Conservation (phyloP, 2,888 invertebrate species). For the Nomada ruficornis region DNA sequence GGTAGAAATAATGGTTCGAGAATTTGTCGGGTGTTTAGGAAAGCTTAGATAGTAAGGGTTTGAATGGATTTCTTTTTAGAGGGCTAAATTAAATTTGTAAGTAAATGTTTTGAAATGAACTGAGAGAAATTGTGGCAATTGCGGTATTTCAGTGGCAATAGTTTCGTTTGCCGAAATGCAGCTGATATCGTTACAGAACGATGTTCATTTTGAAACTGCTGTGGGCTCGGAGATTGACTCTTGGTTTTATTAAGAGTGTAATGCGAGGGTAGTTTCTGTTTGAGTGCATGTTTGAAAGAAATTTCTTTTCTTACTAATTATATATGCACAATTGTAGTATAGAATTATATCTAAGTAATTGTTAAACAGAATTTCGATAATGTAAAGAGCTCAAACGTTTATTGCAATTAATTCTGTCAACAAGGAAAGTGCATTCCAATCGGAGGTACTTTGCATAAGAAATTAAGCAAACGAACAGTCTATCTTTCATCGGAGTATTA, state of each 20-base stretch:
- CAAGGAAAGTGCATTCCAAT: conserved; percentile 13
- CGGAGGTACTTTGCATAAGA: conserved; percentile 2
- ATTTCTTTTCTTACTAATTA: too few species aligned
- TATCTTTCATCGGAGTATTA: conserved; percentile 1
- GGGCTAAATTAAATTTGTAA: not conserved
- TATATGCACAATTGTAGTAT: too few species aligned
- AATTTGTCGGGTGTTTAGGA: too few species aligned
- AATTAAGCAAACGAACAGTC: conserved; percentile 42
- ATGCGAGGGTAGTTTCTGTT: conserved; percentile 10
- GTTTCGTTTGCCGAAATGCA: not conserved
- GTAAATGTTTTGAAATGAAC: not conserved
- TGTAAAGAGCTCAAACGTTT: not conserved
- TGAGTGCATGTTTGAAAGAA: too few species aligned
- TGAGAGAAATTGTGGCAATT: not conserved
- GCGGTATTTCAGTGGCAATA: not conserved
- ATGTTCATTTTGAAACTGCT: not conserved
- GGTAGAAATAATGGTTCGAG: too few species aligned
- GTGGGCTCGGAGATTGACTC: not conserved
- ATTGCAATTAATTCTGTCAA: conserved; percentile 17
- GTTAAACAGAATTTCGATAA: not conserved
- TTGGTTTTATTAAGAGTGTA: conserved; percentile 11
- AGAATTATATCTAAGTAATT: not conserved
- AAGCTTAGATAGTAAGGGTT: too few species aligned
- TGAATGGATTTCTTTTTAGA: too few species aligned
- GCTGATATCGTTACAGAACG: not conserved